Evolutionary conservation across 2,113 vertebrate genomes (phyloP), one percentile per base, ranked within the genome.

Genomic region (Gulo gulo): DNA sequence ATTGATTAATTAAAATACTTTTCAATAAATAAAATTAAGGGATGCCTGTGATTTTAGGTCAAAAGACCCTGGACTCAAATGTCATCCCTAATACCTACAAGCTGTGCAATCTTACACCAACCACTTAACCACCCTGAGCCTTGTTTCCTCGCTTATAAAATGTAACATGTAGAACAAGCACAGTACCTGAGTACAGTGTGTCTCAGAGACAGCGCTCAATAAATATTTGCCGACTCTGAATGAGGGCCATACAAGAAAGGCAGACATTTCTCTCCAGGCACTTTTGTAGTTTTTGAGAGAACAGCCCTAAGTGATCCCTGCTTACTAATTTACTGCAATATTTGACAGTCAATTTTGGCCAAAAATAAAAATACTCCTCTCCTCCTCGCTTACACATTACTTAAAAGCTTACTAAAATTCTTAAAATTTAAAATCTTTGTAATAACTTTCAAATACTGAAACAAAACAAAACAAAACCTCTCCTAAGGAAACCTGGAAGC

Each of bases 381-480:
- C 50, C 13, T 82, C 20, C 59, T 79, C 93, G 31, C 47, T 95
- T 76, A 96, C 7, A 87, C 55, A 90, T 79, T 88, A 95, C 12
- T 93, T 65, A 94, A 95, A 97, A 95, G 61, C 86, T 96, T 82
- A 95, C 2, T n/a, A 95, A 52, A 96, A 76, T 92, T 97, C 34
- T 94, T 89, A 89, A 85, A 84, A 82, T 74, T 88, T 91, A 34
- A 89, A 95, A 86, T 94, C 16, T 71, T 95, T 83, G 45, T 71
- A 73, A 84, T 55, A 91, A 81, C 78, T 84, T 94, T 88, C 61
- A 84, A 95, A 95, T 50, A 88, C 29, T 84, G 93, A 65, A 88
- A 15, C 45, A 83, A 65, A 88, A 15, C 45, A 83, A 76, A 76
- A 74, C 39, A 74, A 74, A 78, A 47, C 45, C 42, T 78, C 69